Evolutionary conservation across 2,113 vertebrate genomes (phyloP).

Genomic region (Jacana jacana): DNA sequence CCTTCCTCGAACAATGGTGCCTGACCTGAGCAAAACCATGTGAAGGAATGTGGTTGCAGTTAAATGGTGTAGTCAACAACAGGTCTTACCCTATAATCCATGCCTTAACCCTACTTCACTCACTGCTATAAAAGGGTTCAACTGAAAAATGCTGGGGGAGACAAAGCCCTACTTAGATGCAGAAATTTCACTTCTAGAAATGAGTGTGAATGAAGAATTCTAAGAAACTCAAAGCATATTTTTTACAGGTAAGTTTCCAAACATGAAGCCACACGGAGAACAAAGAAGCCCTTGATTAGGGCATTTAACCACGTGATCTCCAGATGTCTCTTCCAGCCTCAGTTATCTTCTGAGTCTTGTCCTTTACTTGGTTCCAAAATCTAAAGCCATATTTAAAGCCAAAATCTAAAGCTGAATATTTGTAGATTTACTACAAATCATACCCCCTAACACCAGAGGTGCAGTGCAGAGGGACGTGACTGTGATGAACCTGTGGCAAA

Average conservation of each 20-base stretch:
- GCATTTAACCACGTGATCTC: fast-evolving
- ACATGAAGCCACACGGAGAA: neutral
- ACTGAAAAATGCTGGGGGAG: neutral
- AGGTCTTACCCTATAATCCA: neutral
- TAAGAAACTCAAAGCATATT: neutral
- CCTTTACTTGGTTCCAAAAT: neutral
- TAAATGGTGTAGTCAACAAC: neutral
- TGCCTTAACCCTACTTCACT: neutral
- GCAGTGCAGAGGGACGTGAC: neutral
- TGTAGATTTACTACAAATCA: neutral
- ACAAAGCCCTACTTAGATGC: neutral
- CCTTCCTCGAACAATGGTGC: neutral
- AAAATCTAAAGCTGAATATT: neutral
- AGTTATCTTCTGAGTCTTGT: neutral
- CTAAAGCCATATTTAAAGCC: neutral
- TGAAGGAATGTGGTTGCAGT: neutral
- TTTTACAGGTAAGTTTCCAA: neutral
- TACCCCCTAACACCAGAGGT: neutral
- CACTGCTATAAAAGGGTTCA: neutral
- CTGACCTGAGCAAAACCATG: neutral
- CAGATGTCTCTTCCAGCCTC: neutral
- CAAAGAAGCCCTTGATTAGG: neutral
- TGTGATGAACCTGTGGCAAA: neutral
- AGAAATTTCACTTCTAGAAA: neutral
- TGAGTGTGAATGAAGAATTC: neutral